These are phyloP conservation scores for Gambelia wislizenii DNA, from an alignment of 2,797 vertebrate genomes.

Conservation along the genomic window DNA sequence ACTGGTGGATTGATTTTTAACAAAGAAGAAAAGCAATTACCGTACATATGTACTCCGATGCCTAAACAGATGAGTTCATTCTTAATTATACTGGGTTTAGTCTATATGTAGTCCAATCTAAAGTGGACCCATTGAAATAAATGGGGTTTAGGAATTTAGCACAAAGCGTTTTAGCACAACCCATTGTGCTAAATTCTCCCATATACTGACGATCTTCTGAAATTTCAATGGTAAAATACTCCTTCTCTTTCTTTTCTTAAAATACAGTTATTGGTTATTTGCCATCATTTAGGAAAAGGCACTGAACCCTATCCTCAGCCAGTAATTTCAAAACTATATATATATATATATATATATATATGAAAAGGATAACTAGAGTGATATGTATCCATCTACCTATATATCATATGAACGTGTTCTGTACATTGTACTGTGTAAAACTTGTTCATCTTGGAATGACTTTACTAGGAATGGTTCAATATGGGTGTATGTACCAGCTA, in stretches of 20 bases:
- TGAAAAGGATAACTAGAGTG: neutral
- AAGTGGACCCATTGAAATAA: neutral
- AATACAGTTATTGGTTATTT: neutral
- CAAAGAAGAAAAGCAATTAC: neutral
- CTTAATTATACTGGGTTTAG: neutral
- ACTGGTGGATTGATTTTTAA: constrained; percentile 13
- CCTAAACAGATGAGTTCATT: accelerated
- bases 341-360: neutral
- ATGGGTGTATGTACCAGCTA: no score
- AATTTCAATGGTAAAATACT: neutral
- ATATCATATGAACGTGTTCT: no score
- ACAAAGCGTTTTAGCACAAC: no score
- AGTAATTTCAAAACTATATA: neutral
- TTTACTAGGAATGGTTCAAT: no score
- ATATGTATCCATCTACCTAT: neutral
- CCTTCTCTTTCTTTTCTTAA: constrained; percentile 3
- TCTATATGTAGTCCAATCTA: neutral
- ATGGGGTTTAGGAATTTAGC: neutral
- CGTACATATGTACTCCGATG: neutral
- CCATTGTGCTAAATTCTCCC: no score
- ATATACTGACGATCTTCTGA: neutral
- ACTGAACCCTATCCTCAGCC: neutral
- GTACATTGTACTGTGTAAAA: neutral
- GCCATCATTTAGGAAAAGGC: neutral
- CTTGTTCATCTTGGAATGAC: neutral